Evolutionary conservation across 30 jellyfish, hydroid and myxozoan genomes (phyloP).

Genomic region (Aurelia coerulea): DNA sequence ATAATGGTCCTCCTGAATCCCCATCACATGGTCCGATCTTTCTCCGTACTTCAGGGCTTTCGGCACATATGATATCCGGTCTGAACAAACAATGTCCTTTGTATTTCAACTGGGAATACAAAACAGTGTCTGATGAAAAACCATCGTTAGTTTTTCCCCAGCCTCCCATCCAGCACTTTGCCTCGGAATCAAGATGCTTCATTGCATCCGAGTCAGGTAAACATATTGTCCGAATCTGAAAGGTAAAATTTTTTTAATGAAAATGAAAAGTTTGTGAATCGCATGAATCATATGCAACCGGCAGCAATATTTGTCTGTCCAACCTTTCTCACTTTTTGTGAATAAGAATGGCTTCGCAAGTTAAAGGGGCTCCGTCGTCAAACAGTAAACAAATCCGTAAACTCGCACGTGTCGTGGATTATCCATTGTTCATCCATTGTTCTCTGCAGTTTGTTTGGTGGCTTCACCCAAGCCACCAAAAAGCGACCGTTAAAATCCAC

Average conservation of each 20-base stretch:
- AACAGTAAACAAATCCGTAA: no score
- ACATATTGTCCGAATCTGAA: slow-evolving; percentile 45
- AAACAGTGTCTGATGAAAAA: slow-evolving; percentile 21
- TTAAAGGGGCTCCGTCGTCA: no score
- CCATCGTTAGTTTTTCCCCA: slow-evolving; percentile 71
- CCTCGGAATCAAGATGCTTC: not conserved
- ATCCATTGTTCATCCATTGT: no score
- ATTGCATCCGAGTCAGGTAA: slow-evolving; percentile 37
- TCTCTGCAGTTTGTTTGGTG: no score
- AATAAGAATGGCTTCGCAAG: no score
- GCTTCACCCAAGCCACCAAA: no score
- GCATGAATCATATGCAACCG: no score
- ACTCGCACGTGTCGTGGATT: no score
- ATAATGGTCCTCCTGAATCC: slow-evolving; percentile 81
- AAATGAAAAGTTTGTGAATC: not conserved
- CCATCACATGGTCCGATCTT: slow-evolving; percentile 77
- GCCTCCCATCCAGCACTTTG: slow-evolving; percentile 85
- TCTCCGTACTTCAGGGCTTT: slow-evolving; percentile 34
- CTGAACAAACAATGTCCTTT: slow-evolving; percentile 54
- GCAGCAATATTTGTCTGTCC: no score
- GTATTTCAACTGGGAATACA: slow-evolving; percentile 33
- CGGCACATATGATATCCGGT: slow-evolving; percentile 67
- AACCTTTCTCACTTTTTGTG: no score
- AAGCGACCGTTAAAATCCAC: no score
- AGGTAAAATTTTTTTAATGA: no score